Evolutionary conservation across 2,797 vertebrate species (phyloP).

Genomic region (Pangasius macronema): DNA sequence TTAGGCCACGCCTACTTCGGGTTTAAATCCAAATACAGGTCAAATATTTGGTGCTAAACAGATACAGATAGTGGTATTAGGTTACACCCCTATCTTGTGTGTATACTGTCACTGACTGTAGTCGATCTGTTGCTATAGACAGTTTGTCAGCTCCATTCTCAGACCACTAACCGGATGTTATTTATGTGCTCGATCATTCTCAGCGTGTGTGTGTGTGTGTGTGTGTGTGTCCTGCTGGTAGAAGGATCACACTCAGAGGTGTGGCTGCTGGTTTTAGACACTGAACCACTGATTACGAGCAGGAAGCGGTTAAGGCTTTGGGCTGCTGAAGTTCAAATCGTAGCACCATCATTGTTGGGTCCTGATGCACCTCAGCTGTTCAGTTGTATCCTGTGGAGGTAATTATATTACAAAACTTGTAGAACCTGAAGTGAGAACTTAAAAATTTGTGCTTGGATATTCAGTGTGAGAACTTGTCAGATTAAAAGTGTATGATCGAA

Average conservation of each 20-base stretch:
- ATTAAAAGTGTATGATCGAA: background rate
- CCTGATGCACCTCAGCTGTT: background rate
- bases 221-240: background rate
- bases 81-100: background rate
- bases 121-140: background rate
- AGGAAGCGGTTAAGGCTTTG: background rate
- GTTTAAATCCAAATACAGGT: background rate
- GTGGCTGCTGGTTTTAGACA: background rate
- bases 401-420: background rate
- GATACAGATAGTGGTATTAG: background rate
- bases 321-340: background rate
- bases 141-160: too few species aligned
- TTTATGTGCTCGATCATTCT: background rate
- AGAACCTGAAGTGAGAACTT: too few species aligned
- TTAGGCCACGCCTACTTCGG: too few species aligned
- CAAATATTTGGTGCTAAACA: background rate
- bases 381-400: background rate
- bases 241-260: background rate
- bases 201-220: background rate
- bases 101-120: background rate
- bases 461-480: too few species aligned
- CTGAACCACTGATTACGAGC: background rate
- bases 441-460: too few species aligned
- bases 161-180: background rate
- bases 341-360: background rate